Evolutionary conservation across 2,113 vertebrate species (phyloP), one percentile per base, ranked within the genome.

Genomic region (Haemorhous mexicanus): DNA sequence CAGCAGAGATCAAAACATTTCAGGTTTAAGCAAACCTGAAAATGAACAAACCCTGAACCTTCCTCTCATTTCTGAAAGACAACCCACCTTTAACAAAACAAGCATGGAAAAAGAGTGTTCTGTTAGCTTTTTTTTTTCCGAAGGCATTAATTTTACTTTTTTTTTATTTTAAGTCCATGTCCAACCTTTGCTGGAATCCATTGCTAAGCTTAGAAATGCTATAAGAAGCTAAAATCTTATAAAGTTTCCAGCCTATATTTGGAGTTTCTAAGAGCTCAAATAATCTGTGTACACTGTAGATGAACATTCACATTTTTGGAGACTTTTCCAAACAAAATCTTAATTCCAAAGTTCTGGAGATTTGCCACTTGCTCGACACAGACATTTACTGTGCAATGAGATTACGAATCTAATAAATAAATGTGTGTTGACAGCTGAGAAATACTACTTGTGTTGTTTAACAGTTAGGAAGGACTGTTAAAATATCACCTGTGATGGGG

Each of bases 291-390:
- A 15, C 22, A 7, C 61, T 81, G 66, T 75, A 74, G 52, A 37
- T 56, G 50, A 78, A n/a, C 20, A 64, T 66, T 19, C 44, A 70
- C 6, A n/a, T 59, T 84, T 91, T 61, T 78, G 13, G 43, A 47
- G 89, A 70, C 24, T 75, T 93, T 93, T 93, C 68, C 63, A 86
- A 93, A 67, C 11, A 77, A 88, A 88, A 74, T 66, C 46, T 92
- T 18, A 70, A 81, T 58, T 91, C 44, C 62, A 55, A 90, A 55
- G 4, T 79, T 74, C 58, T 79, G 68, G 81, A 91, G 46, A 26
- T 72, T 62, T 93, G 53, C 49, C 73, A 41, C 30, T 73, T 86
- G 43, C 53, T 89, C 73, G 17, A 84, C 30, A 67, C 33, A 93
- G 69, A 33, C 3, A 0, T 81, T 91, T 80, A 81, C 53, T 73